Base-by-base conservation (phyloP, 2,113 vertebrate species). In the Epinephelus moara region DNA sequence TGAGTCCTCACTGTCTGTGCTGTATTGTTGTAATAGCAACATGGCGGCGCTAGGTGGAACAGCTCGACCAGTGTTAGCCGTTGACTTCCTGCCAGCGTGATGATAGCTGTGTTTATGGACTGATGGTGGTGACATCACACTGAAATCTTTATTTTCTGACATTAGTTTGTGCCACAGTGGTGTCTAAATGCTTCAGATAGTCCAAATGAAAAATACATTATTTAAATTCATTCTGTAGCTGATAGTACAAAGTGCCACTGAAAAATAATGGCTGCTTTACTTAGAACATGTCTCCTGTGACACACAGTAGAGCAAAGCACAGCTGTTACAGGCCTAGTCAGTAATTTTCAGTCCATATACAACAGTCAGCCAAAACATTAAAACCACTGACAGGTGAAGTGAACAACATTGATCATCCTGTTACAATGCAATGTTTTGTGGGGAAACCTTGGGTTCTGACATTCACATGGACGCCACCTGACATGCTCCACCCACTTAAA, bases 31-130 rank as follows among this genome's bases (percentile, higher is more conserved):
- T 85, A 89, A 61, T 93, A 11, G 19, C 19, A 30, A 6, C 6
- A 3, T n/a, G 15, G 37, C 1, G 55, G 17, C 94, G 66, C 88
- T 81, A 91, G 92, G 79, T 86, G 94, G 86, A 70, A 67, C 69
- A 59, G 84, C 62, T 84, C 13, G 30, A 49, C 64, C 85, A 64
- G 27, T 30, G 72, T 84, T 76, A 25, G 70, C 70, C 1, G 56
- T 1, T n/a, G 19, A 61, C 27, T 73, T 59, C 18, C 47, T 59
- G 50, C 55, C 15, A n/a, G 12, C 3, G 0, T 49, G 6, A 27
- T 42, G 33, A 23, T 14, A 17, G 7, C 45, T 21, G 23, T 52
- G 27, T 6, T 70, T 10, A 70, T 15, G 4, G 15, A 14, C 18
- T 18, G 14, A 50, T 3, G 3, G 23, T 23, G 15, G 33, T 2